phyloP scores from a whole-genome alignment of 2,113 vertebrate genomes.

The Euleptes europaea region DNA sequence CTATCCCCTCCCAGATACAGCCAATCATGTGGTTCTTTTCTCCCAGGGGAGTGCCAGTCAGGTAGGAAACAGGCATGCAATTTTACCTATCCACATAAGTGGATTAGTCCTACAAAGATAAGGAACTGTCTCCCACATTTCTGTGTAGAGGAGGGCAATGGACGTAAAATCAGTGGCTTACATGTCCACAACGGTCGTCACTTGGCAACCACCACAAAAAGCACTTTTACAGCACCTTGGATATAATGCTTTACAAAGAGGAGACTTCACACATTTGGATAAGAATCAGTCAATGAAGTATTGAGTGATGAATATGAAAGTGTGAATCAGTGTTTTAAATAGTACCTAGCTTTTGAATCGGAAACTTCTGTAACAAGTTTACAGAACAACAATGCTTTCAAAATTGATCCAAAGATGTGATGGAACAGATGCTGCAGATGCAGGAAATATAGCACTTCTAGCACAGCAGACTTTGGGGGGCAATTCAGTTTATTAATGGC shows the following conservation, averaged over 20 bases:
- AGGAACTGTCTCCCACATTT: neutral
- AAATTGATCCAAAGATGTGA: slow-evolving; percentile 51
- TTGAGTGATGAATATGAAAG: neutral
- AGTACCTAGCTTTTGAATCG: slow-evolving; percentile 12
- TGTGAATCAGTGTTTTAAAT: slow-evolving; percentile 9
- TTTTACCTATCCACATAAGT: neutral
- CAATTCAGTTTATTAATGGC: slow-evolving; percentile 69
- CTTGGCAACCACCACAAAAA: neutral
- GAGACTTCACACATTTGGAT: neutral
- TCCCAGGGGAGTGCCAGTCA: neutral
- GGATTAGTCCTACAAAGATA: neutral
- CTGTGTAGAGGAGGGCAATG: neutral
- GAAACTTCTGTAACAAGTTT: slow-evolving; percentile 14
- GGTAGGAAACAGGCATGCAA: neutral
- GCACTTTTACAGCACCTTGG: neutral
- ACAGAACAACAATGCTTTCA: slow-evolving; percentile 28
- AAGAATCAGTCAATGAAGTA: neutral
- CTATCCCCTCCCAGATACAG: neutral
- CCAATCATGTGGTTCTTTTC: neutral
- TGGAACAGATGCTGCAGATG: slow-evolving; percentile 67
- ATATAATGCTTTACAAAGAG: neutral
- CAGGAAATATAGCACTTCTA: slow-evolving; percentile 58
- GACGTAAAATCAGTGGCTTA: neutral
- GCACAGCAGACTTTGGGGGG: slow-evolving; percentile 59
- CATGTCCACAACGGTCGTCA: neutral